Conservation (phyloP, 35 echinoderm and acorn worm genomes). For the Ophioderma brevispina region DNA sequence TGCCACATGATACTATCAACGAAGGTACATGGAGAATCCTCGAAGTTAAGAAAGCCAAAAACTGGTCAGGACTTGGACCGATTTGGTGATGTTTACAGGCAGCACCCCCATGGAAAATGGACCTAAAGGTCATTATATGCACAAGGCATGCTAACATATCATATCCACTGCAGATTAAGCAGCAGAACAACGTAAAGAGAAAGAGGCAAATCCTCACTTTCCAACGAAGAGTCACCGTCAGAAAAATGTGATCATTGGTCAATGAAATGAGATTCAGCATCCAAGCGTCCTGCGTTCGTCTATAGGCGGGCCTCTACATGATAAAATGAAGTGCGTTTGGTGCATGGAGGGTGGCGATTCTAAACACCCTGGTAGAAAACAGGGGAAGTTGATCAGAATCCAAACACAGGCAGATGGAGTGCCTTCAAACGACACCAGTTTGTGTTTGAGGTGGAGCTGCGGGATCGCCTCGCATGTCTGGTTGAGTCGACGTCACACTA, state of each 20-base stretch:
- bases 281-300: conserved; percentile 16
- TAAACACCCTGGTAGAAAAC: conserved; percentile 15
- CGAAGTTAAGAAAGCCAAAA: background rate
- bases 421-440: conserved; percentile 19
- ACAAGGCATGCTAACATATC: background rate
- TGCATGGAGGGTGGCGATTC: conserved; percentile 20
- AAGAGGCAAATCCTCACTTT: background rate
- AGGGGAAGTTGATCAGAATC: conserved; percentile 18
- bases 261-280: background rate
- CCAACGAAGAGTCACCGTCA: background rate
- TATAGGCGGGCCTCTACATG: conserved; percentile 13
- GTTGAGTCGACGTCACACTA: conserved; percentile 28
- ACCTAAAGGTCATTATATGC: background rate
- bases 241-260: background rate
- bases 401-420: conserved; percentile 7
- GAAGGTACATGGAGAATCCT: background rate
- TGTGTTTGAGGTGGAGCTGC: background rate
- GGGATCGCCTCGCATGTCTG: conserved; percentile 6
- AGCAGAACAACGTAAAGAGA: background rate
- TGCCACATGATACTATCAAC: background rate
- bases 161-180: background rate
- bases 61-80: too few species aligned
- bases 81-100: conserved; percentile 17
- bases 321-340: conserved; percentile 32
- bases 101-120: background rate